Percentiles rank a stretch among this genome's conserved stretches.
Conservation (phyloP, 2,113 vertebrate genomes). For the Coracopsis vasa region DNA sequence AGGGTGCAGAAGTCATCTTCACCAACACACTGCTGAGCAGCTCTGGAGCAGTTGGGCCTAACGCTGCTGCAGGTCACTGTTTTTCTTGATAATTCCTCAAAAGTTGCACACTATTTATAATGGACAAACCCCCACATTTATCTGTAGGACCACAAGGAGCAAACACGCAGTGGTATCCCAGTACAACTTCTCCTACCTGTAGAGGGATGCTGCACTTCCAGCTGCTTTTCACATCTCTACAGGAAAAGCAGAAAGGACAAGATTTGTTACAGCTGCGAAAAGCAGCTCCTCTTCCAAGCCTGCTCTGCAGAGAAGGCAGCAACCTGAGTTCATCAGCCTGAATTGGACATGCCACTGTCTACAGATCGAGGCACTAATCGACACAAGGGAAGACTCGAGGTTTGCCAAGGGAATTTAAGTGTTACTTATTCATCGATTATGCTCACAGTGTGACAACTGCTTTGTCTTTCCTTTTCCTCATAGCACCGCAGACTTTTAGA, state of each 20-base stretch:
- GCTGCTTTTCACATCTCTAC: background rate
- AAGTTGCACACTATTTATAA: background rate
- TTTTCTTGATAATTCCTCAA: background rate
- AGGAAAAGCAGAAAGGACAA: background rate
- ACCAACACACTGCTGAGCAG: background rate
- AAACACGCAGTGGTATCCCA: background rate
- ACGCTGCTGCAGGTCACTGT: background rate
- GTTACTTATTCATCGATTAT: constrained; percentile 62
- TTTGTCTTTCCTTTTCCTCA: background rate
- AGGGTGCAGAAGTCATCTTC: background rate
- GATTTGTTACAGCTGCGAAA: background rate
- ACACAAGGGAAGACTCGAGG: background rate
- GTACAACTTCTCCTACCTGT: background rate
- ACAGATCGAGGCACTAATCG: constrained; percentile 33
- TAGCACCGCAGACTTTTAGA: background rate
- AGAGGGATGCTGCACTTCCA: background rate
- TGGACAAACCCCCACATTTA: background rate
- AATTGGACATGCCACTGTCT: constrained; percentile 11
- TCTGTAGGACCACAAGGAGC: background rate
- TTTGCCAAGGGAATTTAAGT: constrained; percentile 54
- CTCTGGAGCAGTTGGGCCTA: background rate
- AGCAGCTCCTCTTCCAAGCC: background rate
- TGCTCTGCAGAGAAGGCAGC: background rate
- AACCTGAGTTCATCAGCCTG: background rate
- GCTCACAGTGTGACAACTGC: constrained; percentile 30